These are phyloP conservation scores for Drosophila tripunctata DNA, from an alignment of 2,888 invertebrate genomes.

Conservation along the genomic window DNA sequence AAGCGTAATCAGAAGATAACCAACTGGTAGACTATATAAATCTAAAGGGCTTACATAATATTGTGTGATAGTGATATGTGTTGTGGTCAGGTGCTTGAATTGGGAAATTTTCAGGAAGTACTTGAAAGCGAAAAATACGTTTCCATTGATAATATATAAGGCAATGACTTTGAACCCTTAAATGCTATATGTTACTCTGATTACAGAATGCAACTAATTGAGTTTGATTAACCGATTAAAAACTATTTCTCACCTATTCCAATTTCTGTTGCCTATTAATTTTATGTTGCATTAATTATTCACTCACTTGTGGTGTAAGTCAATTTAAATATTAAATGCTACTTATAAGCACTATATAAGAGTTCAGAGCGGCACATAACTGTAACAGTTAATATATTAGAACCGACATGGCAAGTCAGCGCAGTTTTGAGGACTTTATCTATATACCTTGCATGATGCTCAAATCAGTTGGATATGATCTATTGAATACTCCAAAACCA, in stretches of 20 bases:
- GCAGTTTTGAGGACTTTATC: slow-evolving; percentile 19
- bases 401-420: not conserved
- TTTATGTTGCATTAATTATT: not conserved
- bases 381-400: not conserved
- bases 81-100: slow-evolving; percentile 23
- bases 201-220: slow-evolving; percentile 3
- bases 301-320: not conserved
- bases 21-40: slow-evolving; percentile 23
- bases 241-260: not conserved
- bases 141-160: slow-evolving; percentile 20
- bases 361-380: not conserved
- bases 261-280: no score
- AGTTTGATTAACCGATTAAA: slow-evolving; percentile 6
- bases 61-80: slow-evolving; percentile 15
- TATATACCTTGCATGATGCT: slow-evolving; percentile 20
- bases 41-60: slow-evolving; percentile 16
- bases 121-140: not conserved
- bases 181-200: not conserved
- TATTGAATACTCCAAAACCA: not conserved
- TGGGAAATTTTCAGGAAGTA: not conserved
- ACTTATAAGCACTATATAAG: slow-evolving; percentile 2
- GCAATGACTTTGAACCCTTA: slow-evolving; percentile 14
- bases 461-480: slow-evolving; percentile 14
- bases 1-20: not conserved
- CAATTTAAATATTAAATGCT: slow-evolving; percentile 13